These are phyloP conservation scores for Alethe castanea DNA, from an alignment of 2,113 vertebrate genomes.

Conservation along the genomic window DNA sequence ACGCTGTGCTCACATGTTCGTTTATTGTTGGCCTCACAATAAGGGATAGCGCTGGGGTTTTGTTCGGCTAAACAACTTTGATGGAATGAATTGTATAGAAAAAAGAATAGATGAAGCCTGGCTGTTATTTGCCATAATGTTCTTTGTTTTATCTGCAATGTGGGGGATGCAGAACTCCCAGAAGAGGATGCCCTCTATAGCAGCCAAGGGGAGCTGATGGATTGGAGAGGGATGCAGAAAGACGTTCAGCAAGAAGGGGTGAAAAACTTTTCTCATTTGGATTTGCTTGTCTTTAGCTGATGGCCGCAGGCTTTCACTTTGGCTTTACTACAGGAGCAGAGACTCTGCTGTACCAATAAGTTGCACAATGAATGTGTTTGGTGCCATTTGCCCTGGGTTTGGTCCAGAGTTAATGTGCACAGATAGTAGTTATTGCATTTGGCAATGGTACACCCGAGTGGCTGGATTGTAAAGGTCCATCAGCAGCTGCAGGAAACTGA, in stretches of 20 bases:
- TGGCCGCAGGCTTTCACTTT: background rate
- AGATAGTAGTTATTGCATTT: background rate
- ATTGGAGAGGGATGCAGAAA: background rate
- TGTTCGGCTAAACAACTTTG: conserved; percentile 33
- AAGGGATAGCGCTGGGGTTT: conserved; percentile 13
- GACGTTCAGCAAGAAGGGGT: background rate
- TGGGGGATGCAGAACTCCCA: conserved; percentile 8
- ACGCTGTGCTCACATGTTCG: conserved; percentile 36
- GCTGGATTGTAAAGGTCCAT: background rate
- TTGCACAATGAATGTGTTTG: background rate
- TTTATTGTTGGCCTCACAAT: conserved; percentile 54
- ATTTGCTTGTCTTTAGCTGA: background rate
- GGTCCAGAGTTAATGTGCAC: background rate
- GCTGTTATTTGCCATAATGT: conserved; percentile 40
- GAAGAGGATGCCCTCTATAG: background rate
- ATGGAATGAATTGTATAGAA: conserved; percentile 42
- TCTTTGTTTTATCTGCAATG: conserved; percentile 34
- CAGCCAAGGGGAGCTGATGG: background rate
- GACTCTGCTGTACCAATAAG: background rate
- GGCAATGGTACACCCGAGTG: background rate
- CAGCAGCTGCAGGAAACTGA: background rate
- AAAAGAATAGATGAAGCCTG: conserved; percentile 24
- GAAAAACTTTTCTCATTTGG: background rate
- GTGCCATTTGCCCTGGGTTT: background rate
- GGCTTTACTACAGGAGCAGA: background rate